Evolutionary conservation across 1,140 invertebrate species (phyloP), one percentile per base, ranked within the genome.

Genomic region (Phymorhynchus buccinoides): DNA sequence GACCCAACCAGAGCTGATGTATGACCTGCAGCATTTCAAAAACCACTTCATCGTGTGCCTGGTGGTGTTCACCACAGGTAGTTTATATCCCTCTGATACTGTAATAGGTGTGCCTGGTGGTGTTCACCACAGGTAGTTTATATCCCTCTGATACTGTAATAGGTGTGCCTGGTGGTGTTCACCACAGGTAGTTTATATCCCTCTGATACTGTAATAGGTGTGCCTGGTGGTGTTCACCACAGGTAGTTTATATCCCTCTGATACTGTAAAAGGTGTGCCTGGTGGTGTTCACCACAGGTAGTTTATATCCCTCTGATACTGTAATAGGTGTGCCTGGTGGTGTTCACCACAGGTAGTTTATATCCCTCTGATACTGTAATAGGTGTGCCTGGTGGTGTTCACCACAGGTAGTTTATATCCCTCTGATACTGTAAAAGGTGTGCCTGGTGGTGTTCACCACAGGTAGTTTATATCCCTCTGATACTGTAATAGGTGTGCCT

Each of bases 31-130:
- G 44, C 68, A 84, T 27, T 84, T 89, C 75, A 88, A 87, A 16
- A 90, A 89, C 79, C 87, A 89, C 81, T 88, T 86, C 66, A 87
- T 87, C 37, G 89, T 89, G 83, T 84, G 88, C n/a, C 86, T 90
- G 84, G 86, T 91, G 1, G 87, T 87, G 16, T 88, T 91, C 71
- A 88, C 89, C 35, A 89, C 89, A 87, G 91, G 91, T 91, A 82
- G 41, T 62, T 52, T 16, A 81, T 22, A 3, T 42, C 22, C 22
- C 12, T n/a, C 39, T 66, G 42, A 41, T 41, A 42, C 75, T 81
- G 44, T 32, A 35, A 27, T 66, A n/a, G 7, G 62, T 66, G 62
- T 66, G 62, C n/a, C 86, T 90, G 84, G 86, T 91, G 1, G 87
- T 87, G 16, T 88, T 91, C 71, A 88, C 89, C 35, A 89, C 89